A percentile compares a stretch with the other conserved stretches of the same genome.
Evolutionary conservation across 2,113 vertebrate genomes (phyloP).

Genomic region (Hirundichthys speculiger): DNA sequence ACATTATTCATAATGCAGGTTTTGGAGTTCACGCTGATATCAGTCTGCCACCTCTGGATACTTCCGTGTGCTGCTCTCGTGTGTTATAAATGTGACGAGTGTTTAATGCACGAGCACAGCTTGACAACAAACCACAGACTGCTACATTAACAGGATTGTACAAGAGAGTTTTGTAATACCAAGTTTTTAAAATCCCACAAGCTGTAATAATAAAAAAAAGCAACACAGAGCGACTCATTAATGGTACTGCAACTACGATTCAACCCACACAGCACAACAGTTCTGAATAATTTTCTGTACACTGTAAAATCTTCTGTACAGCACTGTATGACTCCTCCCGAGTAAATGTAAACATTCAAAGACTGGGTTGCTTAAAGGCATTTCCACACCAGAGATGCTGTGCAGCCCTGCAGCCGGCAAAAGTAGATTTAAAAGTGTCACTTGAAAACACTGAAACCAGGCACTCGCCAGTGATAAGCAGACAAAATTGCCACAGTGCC

Average conservation of each 20-base stretch:
- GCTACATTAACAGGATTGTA: constrained; percentile 19
- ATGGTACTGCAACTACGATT: constrained; percentile 10
- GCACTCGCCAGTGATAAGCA: constrained; percentile 9
- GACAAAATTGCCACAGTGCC: constrained; percentile 5
- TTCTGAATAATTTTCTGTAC: constrained; percentile 24
- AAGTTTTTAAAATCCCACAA: constrained; percentile 21
- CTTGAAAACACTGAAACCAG: constrained; percentile 32
- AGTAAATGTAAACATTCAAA: constrained; percentile 61
- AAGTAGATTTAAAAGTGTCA: constrained; percentile 1
- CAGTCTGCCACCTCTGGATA: background rate
- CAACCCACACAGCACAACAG: constrained; percentile 8
- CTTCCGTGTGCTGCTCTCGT: background rate
- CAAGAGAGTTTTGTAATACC: constrained; percentile 1
- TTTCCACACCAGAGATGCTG: constrained; percentile 34
- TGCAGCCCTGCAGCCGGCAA: background rate
- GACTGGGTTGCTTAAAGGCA: constrained; percentile 30
- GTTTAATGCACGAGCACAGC: background rate
- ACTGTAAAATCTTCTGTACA: constrained; percentile 35
- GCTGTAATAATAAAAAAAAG: constrained; percentile 29
- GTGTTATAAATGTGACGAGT: constrained; percentile 1
- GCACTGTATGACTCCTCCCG: constrained; percentile 13
- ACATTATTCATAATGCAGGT: constrained; percentile 1
- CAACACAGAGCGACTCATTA: constrained; percentile 20
- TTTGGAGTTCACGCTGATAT: background rate
- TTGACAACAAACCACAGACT: constrained; percentile 5